phyloP scores from a whole-genome alignment of 2,888 invertebrate genomes.

The Aspidapion aeneum region DNA sequence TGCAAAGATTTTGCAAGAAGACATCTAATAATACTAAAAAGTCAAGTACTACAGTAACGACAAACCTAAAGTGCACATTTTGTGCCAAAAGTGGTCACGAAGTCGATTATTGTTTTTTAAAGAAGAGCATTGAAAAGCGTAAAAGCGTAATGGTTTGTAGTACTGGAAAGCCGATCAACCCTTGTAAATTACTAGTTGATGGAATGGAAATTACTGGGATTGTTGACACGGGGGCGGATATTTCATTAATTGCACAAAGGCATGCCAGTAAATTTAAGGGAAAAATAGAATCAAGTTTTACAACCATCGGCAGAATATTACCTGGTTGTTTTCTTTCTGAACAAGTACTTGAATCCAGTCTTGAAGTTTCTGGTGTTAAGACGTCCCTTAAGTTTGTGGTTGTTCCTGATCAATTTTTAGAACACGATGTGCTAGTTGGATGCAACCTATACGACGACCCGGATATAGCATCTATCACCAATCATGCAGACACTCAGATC shows the following conservation, averaged over 20 bases:
- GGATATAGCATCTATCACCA: slow-evolving; percentile 7
- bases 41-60: slow-evolving; percentile 4
- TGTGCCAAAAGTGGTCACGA: no score
- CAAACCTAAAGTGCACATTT: no score
- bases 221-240: slow-evolving; percentile 21
- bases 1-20: slow-evolving; percentile 3
- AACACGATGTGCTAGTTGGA: slow-evolving; percentile 7
- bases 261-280: no score
- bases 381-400: slow-evolving; percentile 5
- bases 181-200: slow-evolving; percentile 3
- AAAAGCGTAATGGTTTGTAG: slow-evolving; percentile 12
- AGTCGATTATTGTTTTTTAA: slow-evolving; percentile 10
- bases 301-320: slow-evolving; percentile 11
- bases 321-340: slow-evolving; percentile 13
- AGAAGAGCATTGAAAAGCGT: slow-evolving; percentile 9
- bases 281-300: slow-evolving; percentile 6
- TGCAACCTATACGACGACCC: slow-evolving; percentile 16
- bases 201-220: slow-evolving; percentile 2
- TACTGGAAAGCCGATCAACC: slow-evolving; percentile 6
- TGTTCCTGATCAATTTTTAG: slow-evolving; percentile 5
- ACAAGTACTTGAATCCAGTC: not conserved
- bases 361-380: slow-evolving; percentile 4
- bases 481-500: slow-evolving; percentile 6
- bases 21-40: slow-evolving; percentile 2
- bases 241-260: slow-evolving; percentile 22